Conservation (phyloP, 1,140 invertebrate species). For the Zaprionus tsacasi region DNA sequence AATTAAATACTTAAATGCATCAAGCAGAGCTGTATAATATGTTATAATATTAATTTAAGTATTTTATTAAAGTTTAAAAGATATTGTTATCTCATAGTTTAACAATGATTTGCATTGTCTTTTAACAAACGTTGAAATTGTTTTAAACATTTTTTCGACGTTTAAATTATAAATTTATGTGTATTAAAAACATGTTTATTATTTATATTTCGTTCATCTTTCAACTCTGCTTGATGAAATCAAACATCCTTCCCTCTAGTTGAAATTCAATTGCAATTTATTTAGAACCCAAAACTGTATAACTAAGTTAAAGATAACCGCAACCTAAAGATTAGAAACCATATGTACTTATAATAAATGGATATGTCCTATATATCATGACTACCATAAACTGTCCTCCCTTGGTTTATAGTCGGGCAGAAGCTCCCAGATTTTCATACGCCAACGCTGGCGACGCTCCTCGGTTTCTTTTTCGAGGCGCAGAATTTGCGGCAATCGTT, state of each 20-base stretch:
- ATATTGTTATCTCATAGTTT: not conserved
- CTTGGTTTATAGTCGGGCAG: conserved; percentile 87
- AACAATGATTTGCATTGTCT: not conserved
- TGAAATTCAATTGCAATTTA: not conserved
- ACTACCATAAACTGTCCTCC: conserved; percentile 78
- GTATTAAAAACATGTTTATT: not conserved
- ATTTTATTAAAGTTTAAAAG: not conserved
- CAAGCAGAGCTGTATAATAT: not conserved
- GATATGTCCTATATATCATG: conserved; percentile 39
- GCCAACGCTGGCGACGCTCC: conserved; percentile 87
- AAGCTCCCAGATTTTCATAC: conserved; percentile 88
- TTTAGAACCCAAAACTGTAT: not conserved
- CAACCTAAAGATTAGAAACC: conserved; percentile 10
- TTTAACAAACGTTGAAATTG: not conserved
- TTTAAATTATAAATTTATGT: not conserved
- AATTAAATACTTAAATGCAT: not conserved
- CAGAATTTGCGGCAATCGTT: conserved; percentile 86
- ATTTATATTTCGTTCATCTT: not conserved
- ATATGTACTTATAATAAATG: conserved; percentile 18
- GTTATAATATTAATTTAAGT: not conserved
- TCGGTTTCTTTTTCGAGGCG: conserved; percentile 87
- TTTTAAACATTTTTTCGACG: not conserved
- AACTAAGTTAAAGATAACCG: conserved; percentile 28
- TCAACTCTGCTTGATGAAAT: not conserved
- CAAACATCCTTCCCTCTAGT: not conserved